Conservation (phyloP, 2,113 vertebrate species). For the Zosterops lateralis region DNA sequence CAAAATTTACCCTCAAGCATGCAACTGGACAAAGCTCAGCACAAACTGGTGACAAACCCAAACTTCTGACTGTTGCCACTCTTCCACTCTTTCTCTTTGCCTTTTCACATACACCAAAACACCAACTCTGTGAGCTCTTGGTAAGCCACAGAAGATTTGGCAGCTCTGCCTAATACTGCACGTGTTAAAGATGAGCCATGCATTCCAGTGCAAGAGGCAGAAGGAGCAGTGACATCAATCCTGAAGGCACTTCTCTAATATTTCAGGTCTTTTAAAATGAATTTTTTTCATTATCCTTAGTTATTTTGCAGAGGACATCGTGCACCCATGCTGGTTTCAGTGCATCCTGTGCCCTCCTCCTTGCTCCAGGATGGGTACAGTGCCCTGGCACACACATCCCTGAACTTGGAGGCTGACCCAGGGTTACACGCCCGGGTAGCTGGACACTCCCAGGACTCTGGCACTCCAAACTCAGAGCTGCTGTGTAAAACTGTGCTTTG, state of each 20-base stretch:
- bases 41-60: background rate
- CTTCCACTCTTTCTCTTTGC: background rate
- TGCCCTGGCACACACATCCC: accelerated
- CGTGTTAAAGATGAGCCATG: accelerated
- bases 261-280: background rate
- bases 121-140: accelerated
- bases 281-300: accelerated
- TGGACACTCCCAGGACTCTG: background rate
- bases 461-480: background rate
- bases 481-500: background rate
- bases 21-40: background rate
- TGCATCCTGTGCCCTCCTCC: accelerated
- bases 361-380: background rate
- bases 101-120: background rate
- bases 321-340: background rate
- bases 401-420: background rate
- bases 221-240: background rate
- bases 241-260: background rate
- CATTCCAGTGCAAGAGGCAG: background rate
- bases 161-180: background rate
- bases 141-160: background rate
- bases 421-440: background rate
- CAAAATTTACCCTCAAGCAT: background rate
- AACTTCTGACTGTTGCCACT: accelerated
- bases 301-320: background rate